A percentile compares a stretch with the other conserved stretches of the same genome.
Evolutionary conservation across 2,888 invertebrate genomes (phyloP).

Genomic region (Epicampocera succincta): DNA sequence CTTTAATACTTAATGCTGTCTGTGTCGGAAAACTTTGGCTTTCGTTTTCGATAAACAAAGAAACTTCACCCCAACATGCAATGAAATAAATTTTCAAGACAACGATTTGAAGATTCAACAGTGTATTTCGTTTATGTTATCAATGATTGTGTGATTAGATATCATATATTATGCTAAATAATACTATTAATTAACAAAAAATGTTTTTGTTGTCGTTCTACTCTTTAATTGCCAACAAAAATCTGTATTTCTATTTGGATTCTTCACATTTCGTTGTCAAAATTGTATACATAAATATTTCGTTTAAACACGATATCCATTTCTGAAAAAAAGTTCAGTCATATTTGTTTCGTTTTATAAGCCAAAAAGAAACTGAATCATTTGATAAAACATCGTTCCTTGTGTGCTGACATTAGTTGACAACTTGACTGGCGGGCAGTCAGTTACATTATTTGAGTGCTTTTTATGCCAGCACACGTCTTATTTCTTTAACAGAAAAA

Average conservation of each 20-base stretch:
- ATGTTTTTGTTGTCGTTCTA: slow-evolving; percentile 10
- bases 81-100: no score
- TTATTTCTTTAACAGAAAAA: slow-evolving; percentile 36
- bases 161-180: slow-evolving; percentile 31
- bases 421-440: slow-evolving; percentile 17
- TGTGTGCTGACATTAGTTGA: slow-evolving; percentile 54
- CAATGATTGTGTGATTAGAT: slow-evolving; percentile 28
- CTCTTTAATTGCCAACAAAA: slow-evolving; percentile 25
- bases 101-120: no score
- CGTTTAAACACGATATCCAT: slow-evolving; percentile 47
- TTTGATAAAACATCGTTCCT: slow-evolving; percentile 57
- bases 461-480: slow-evolving; percentile 78
- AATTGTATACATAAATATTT: slow-evolving; percentile 28
- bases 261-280: slow-evolving; percentile 6
- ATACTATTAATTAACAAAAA: slow-evolving; percentile 34
- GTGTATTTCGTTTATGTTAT: no score
- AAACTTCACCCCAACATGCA: no score
- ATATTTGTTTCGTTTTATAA: slow-evolving; percentile 3
- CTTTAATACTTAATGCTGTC: not conserved
- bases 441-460: slow-evolving; percentile 56
- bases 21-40: not conserved
- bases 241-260: slow-evolving; percentile 31
- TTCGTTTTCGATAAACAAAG: no score
- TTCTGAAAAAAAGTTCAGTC: slow-evolving; percentile 21
- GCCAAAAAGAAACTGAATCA: slow-evolving; percentile 49